Conservation (phyloP, 1,140 invertebrate genomes). For the Goniozus legneri region DNA sequence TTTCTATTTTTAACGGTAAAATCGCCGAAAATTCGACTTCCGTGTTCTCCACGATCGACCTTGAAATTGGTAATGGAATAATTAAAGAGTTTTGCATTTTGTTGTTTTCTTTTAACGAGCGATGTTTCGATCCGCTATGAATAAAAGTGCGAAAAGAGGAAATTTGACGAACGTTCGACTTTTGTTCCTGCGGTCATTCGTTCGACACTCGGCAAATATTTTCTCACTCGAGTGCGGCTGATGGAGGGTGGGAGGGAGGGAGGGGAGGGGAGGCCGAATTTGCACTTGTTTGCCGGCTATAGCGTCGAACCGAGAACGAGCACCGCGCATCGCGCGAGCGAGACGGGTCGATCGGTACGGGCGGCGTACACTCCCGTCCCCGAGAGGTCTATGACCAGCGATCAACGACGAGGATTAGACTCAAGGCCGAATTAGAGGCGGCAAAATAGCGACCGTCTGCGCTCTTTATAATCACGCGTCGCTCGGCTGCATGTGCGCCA, state of each 20-base stretch:
- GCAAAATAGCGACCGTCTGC: constrained; percentile 1
- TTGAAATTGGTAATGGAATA: too few relatives aligned
- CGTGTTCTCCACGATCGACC: too few relatives aligned
- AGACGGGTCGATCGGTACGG: constrained; percentile 14
- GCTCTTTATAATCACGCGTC: background rate
- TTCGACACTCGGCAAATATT: too few relatives aligned
- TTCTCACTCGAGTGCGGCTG: background rate
- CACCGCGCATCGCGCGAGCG: background rate
- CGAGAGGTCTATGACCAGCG: constrained; percentile 41
- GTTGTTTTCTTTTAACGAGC: too few relatives aligned
- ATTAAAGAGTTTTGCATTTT: too few relatives aligned
- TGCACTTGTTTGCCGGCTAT: constrained; percentile 4
- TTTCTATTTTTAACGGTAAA: too few relatives aligned
- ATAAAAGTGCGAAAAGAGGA: too few relatives aligned
- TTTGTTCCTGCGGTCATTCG: too few relatives aligned
- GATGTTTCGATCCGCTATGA: too few relatives aligned
- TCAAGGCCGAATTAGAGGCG: constrained; percentile 46
- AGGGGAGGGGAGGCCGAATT: background rate
- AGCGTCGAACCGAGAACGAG: constrained; percentile 2
- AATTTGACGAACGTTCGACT: too few relatives aligned
- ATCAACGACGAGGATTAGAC: constrained; percentile 40
- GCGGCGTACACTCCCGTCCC: constrained; percentile 25
- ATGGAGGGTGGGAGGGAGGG: background rate
- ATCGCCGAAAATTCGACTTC: too few relatives aligned
- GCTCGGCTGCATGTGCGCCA: constrained; percentile 5